Evolutionary conservation across 2,888 invertebrate genomes (phyloP).

Genomic region (Rapana venosa): DNA sequence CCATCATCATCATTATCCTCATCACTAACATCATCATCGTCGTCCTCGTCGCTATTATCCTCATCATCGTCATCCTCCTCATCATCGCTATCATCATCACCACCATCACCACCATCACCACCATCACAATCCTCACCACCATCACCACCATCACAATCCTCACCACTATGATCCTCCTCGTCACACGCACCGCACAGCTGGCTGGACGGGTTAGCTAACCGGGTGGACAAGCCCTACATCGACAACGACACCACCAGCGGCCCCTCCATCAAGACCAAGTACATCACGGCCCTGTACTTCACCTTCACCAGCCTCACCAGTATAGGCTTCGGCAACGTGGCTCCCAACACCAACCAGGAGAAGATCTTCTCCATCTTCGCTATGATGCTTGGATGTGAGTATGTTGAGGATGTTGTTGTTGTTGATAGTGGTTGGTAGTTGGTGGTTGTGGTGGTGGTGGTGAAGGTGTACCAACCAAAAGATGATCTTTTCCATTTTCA

Average conservation of each 20-base stretch:
- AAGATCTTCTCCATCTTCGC: constrained; percentile 79
- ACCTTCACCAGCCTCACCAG: constrained; percentile 78
- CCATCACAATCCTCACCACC: no score
- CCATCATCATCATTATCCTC: no score
- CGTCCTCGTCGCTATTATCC: no score
- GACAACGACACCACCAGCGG: constrained; percentile 75
- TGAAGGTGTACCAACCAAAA: constrained; percentile 73
- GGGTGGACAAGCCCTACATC: constrained; percentile 69
- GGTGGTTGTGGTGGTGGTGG: no score
- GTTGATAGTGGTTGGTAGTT: no score
- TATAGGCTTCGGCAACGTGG: constrained; percentile 79
- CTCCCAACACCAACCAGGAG: constrained; percentile 78
- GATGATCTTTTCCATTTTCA: constrained; percentile 78
- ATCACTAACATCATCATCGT: no score
- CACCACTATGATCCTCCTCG: background rate
- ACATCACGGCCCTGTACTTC: constrained; percentile 78
- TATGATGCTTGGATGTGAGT: constrained; percentile 77
- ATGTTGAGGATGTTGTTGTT: no score
- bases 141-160: background rate
- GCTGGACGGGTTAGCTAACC: constrained; percentile 76
- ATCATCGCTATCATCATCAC: no score
- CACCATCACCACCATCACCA: no score
- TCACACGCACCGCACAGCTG: constrained; percentile 55
- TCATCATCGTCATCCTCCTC: no score
- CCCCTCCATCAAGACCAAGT: constrained; percentile 76